Evolutionary conservation across 1,140 invertebrate species (phyloP).

Genomic region (Saccostrea glomerata): DNA sequence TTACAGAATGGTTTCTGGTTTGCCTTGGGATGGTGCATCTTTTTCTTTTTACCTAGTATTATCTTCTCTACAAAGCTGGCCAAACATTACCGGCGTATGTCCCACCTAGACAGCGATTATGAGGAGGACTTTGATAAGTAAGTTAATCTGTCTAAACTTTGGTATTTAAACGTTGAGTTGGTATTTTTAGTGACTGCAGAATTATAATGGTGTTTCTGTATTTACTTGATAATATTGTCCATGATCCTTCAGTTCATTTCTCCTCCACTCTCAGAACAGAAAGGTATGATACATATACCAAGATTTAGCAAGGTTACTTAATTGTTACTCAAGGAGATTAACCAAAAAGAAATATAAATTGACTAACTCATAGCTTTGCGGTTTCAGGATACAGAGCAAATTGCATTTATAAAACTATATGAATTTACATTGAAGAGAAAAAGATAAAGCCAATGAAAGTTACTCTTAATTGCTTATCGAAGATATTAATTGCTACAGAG

Average conservation of each 20-base stretch:
- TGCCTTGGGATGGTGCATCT: constrained; percentile 88
- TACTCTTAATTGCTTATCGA: background rate
- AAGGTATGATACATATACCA: too few species aligned
- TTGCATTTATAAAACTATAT: too few species aligned
- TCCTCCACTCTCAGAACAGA: background rate
- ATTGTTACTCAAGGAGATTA: too few species aligned
- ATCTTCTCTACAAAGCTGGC: constrained; percentile 88
- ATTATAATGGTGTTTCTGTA: background rate
- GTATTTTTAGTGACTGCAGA: background rate
- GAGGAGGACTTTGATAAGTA: constrained; percentile 1
- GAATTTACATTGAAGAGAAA: background rate
- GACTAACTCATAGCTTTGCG: too few species aligned
- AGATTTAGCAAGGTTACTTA: too few species aligned
- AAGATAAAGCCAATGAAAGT: background rate
- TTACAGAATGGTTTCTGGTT: constrained; percentile 94
- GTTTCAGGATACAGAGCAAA: too few species aligned
- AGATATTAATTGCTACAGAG: too few species aligned
- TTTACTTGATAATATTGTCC: background rate
- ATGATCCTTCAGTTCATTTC: background rate
- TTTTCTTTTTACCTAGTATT: constrained; percentile 90
- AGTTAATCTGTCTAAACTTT: background rate
- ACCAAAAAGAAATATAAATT: too few species aligned
- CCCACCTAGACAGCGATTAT: background rate
- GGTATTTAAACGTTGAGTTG: too few species aligned
- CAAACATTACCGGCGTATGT: constrained; percentile 50